Evolutionary conservation across 2,888 invertebrate genomes (phyloP).

Genomic region (Tetranychus truncatus): DNA sequence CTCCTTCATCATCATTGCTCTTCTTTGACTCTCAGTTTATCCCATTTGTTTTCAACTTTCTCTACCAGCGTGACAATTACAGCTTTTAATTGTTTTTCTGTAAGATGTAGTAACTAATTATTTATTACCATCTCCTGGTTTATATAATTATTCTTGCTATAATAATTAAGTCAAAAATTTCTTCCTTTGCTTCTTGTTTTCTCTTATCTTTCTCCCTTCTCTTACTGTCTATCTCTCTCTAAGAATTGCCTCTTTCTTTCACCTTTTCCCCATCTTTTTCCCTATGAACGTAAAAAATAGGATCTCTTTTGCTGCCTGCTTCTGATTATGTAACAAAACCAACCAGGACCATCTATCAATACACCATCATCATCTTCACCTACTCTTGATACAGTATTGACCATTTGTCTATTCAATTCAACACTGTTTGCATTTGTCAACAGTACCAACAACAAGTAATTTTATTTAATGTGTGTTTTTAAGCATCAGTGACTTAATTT

Average conservation of each 20-base stretch:
- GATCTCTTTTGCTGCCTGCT: too few relatives aligned
- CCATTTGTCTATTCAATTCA: not conserved
- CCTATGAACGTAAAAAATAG: not conserved
- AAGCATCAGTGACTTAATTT: not conserved
- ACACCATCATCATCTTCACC: not conserved
- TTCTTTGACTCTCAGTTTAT: not conserved
- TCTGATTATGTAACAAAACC: not conserved
- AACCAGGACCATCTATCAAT: not conserved
- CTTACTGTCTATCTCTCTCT: not conserved
- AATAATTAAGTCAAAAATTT: not conserved
- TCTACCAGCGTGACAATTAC: not conserved
- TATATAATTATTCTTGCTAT: not conserved
- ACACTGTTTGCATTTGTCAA: not conserved
- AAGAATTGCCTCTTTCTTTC: not conserved
- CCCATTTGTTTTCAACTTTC: not conserved
- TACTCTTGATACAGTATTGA: not conserved
- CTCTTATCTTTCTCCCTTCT: not conserved
- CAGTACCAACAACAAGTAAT: not conserved
- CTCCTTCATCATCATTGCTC: not conserved
- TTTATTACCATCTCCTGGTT: not conserved
- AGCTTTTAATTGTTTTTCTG: not conserved
- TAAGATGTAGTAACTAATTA: not conserved
- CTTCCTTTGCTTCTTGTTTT: not conserved
- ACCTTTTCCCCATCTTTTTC: not conserved
- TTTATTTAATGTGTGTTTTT: not conserved